Evolutionary conservation across 2,888 invertebrate genomes (phyloP).

Genomic region (Acleris emargana): DNA sequence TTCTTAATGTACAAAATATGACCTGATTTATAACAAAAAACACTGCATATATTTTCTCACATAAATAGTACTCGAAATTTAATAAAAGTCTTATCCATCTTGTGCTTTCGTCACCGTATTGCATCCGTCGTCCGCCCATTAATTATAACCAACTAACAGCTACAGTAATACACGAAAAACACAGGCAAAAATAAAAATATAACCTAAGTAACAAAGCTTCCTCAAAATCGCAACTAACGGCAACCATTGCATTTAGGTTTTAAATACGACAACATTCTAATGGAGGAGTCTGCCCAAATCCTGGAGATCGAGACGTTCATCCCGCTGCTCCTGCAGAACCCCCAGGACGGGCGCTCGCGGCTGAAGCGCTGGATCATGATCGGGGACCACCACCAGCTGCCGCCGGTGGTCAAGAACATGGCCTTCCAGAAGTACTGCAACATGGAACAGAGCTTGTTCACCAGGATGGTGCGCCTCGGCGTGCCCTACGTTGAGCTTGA

Average conservation of each 20-base stretch:
- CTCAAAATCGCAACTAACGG: neutral
- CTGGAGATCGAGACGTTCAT: conserved; percentile 99
- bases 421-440: conserved; percentile 99
- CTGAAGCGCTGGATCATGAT: conserved; percentile 99
- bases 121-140: too few relatives aligned
- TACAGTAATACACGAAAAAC: too few relatives aligned
- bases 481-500: conserved; percentile 99
- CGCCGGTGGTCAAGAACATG: conserved; percentile 99
- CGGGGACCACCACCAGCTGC: conserved; percentile 99
- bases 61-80: too few relatives aligned
- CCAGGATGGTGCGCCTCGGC: conserved; percentile 96
- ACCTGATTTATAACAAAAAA: too few relatives aligned
- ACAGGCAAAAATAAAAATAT: neutral
- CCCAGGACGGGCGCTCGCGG: conserved; percentile 97
- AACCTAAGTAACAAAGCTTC: neutral
- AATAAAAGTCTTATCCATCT: too few relatives aligned
- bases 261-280: conserved; percentile 99
- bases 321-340: conserved; percentile 98
- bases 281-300: conserved; percentile 99
- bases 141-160: too few relatives aligned
- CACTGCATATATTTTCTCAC: too few relatives aligned
- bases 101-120: too few relatives aligned
- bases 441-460: conserved; percentile 99
- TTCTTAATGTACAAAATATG: too few relatives aligned
- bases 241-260: conserved; percentile 85